These are phyloP conservation scores for Dryoscopus gambensis DNA, from an alignment of 2,113 vertebrate genomes.

Conservation along the genomic window DNA sequence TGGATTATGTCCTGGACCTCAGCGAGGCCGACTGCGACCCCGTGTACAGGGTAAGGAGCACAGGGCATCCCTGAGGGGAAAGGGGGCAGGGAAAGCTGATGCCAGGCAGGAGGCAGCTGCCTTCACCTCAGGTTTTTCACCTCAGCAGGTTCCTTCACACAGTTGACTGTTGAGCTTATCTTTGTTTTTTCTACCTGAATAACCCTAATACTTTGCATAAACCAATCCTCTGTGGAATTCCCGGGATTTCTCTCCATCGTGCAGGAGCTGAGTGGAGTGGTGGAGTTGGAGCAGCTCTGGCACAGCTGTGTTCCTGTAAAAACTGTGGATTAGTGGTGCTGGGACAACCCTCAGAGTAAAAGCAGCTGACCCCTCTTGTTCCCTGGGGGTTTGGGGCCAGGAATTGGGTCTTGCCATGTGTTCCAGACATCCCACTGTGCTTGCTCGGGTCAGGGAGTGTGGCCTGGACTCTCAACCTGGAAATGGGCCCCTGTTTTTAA, in stretches of 20 bases:
- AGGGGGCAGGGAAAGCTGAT: background rate
- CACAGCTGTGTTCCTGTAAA: background rate
- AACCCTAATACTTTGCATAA: background rate
- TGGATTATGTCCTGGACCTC: slow-evolving; percentile 73
- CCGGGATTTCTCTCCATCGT: background rate
- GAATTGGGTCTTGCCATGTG: background rate
- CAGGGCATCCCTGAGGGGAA: fast-evolving
- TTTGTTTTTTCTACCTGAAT: background rate
- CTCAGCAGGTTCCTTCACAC: background rate
- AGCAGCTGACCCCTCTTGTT: background rate
- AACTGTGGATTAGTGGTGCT: background rate
- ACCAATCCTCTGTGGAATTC: fast-evolving
- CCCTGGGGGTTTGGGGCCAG: background rate
- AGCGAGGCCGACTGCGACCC: slow-evolving; percentile 75
- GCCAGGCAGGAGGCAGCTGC: background rate
- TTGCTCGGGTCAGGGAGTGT: fast-evolving
- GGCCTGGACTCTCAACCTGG: background rate
- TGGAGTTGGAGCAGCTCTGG: background rate
- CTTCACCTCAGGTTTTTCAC: background rate
- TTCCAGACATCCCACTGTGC: fast-evolving
- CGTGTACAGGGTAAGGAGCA: slow-evolving; percentile 68
- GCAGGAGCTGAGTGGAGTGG: background rate
- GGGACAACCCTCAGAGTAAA: background rate
- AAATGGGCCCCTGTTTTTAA: background rate
- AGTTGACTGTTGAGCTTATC: background rate